Evolutionary conservation across 2,888 invertebrate genomes (phyloP).

Genomic region (Sinohyriopsis cumingii): DNA sequence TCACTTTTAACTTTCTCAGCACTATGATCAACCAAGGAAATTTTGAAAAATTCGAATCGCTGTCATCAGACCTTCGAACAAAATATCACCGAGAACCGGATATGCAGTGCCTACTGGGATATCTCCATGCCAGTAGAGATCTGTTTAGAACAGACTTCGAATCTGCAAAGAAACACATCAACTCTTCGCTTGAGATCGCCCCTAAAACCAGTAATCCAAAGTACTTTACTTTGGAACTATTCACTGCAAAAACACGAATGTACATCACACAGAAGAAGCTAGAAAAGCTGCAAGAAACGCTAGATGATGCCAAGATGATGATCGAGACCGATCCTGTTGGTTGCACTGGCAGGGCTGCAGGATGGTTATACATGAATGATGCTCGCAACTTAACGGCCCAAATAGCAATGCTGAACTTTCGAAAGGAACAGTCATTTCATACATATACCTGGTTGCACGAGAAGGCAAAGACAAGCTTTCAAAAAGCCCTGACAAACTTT

Average conservation of each 20-base stretch:
- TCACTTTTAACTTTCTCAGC: conserved; percentile 41
- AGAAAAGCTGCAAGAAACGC: conserved; percentile 31
- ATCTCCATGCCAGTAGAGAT: conserved; percentile 34
- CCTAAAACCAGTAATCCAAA: conserved; percentile 38
- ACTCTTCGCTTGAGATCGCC: conserved; percentile 27
- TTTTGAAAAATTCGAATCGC: conserved; percentile 26
- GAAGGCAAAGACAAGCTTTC: conserved; percentile 33
- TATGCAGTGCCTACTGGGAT: conserved; percentile 36
- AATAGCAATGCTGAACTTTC: conserved; percentile 34
- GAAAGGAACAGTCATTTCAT: conserved; percentile 21
- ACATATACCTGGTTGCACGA: conserved; percentile 26
- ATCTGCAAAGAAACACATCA: conserved; percentile 31
- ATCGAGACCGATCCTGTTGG: conserved; percentile 40
- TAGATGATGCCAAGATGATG: conserved; percentile 43
- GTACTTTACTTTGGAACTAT: conserved; percentile 39
- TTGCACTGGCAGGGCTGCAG: conserved; percentile 41
- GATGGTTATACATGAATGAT: conserved; percentile 47
- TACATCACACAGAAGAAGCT: conserved; percentile 43
- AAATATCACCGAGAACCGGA: conserved; percentile 21
- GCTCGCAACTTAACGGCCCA: conserved; percentile 31
- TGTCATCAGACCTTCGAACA: conserved; percentile 16
- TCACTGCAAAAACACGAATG: conserved; percentile 40
- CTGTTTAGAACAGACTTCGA: conserved; percentile 35
- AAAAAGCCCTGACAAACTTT: conserved; percentile 36
- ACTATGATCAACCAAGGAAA: conserved; percentile 43